Conservation (phyloP, 2,797 vertebrate genomes). For the Mormyrops boulengeri region DNA sequence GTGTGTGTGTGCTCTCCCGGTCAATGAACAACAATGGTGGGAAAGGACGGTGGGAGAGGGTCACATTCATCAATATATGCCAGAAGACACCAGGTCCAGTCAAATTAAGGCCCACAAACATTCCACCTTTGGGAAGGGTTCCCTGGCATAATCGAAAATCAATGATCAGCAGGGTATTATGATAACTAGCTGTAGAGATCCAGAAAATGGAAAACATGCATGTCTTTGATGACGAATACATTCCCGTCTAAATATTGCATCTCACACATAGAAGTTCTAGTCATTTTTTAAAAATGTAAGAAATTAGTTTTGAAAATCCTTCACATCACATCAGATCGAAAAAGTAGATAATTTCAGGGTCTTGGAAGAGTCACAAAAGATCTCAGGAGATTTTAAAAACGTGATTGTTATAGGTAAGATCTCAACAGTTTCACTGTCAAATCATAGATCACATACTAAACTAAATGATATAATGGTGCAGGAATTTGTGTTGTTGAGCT, state of each 20-base stretch:
- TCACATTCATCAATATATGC: conserved; percentile 61
- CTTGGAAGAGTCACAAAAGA: not conserved
- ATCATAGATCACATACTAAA: not conserved
- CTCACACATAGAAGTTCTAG: not conserved
- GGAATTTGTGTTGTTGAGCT: not conserved
- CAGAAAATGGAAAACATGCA: conserved; percentile 21
- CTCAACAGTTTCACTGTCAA: not conserved
- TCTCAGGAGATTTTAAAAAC: not conserved
- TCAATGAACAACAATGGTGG: conserved; percentile 56
- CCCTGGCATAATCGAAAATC: conserved; percentile 63
- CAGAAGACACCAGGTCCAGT: conserved; percentile 50
- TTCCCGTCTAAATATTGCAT: conserved; percentile 1
- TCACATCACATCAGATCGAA: not conserved
- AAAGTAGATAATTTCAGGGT: not conserved
- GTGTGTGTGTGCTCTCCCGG: conserved; percentile 48
- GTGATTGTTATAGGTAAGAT: not conserved
- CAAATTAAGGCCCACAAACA: conserved; percentile 63
- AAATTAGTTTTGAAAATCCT: not conserved
- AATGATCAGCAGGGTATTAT: conserved; percentile 64
- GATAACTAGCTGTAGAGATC: conserved; percentile 54
- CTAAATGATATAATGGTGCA: not conserved
- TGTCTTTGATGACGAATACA: not conserved
- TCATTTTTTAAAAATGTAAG: not conserved
- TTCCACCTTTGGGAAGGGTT: conserved; percentile 52
- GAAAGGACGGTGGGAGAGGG: conserved; percentile 39